Evolutionary conservation across 2,797 vertebrate genomes (phyloP).

Genomic region (Urocyon cinereoargenteus): DNA sequence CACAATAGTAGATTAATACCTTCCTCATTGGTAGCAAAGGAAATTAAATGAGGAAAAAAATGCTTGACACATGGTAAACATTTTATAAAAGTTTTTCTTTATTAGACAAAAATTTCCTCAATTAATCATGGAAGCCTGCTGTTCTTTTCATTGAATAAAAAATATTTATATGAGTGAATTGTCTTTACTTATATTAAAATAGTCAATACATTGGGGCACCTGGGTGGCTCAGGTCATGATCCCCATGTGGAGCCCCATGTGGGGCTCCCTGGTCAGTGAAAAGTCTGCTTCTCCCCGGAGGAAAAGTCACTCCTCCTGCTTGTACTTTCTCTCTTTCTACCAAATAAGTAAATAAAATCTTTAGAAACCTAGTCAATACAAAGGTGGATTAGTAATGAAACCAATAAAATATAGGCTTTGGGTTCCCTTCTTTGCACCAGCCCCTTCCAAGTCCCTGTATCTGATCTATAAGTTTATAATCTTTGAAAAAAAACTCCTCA

Average conservation of each 20-base stretch:
- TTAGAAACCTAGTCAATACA: background rate
- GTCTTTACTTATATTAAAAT: background rate
- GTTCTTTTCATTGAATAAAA: constrained; percentile 12
- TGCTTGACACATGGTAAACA: background rate
- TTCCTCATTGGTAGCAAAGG: constrained; percentile 13
- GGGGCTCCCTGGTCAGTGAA: too few species aligned
- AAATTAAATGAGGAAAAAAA: constrained; percentile 46
- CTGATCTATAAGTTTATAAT: background rate
- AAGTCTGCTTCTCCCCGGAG: too few species aligned
- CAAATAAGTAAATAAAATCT: too few species aligned
- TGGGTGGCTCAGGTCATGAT: too few species aligned
- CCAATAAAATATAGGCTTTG: background rate
- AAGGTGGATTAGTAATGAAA: background rate
- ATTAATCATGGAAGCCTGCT: background rate
- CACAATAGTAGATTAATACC: background rate
- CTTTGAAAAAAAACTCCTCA: background rate
- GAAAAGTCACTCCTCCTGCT: too few species aligned
- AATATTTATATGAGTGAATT: background rate
- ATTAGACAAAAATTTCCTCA: background rate
- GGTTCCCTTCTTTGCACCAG: background rate
- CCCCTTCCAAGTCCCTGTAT: background rate
- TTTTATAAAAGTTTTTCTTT: background rate
- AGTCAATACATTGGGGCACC: background rate
- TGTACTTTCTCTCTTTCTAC: too few species aligned
- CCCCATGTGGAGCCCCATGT: too few species aligned